A percentile compares a stretch with the other conserved stretches of the same genome.
phyloP scores from a whole-genome alignment of 2,113 vertebrate species.

The Sturnus vulgaris region DNA sequence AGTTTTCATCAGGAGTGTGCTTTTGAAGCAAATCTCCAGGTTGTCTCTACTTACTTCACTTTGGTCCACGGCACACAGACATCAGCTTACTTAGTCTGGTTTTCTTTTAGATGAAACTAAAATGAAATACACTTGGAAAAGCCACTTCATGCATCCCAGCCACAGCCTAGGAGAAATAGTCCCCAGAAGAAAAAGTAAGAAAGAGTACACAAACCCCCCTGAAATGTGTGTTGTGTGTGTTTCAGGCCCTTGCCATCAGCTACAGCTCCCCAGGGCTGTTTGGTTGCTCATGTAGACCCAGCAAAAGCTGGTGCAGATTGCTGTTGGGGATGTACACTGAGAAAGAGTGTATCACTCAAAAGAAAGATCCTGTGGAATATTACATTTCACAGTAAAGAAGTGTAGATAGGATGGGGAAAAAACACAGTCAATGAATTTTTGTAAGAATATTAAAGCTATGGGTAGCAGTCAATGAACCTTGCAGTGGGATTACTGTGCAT shows the following conservation, averaged over 20 bases:
- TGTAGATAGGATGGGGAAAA: not conserved
- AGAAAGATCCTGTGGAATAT: not conserved
- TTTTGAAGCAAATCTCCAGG: not conserved
- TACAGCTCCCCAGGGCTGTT: not conserved
- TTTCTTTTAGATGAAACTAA: not conserved
- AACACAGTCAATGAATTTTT: not conserved
- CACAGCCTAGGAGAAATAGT: not conserved
- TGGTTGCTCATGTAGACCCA: not conserved
- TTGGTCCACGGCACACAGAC: not conserved
- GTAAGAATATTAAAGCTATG: not conserved
- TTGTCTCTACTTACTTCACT: not conserved
- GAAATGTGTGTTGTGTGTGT: rapidly evolving
- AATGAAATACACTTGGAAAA: not conserved
- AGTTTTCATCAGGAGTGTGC: not conserved
- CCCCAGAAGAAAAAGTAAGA: not conserved
- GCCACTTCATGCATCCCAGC: not conserved
- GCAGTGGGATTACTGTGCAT: not conserved
- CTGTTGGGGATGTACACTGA: not conserved
- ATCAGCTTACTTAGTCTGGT: not conserved
- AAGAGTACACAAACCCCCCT: rapidly evolving
- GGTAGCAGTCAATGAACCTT: not conserved
- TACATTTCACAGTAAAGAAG: not conserved
- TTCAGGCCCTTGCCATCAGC: not conserved
- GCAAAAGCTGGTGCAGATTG: not conserved
- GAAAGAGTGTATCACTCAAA: not conserved